Conservation (phyloP, 2,797 vertebrate species). For the Nyctibius grandis region DNA sequence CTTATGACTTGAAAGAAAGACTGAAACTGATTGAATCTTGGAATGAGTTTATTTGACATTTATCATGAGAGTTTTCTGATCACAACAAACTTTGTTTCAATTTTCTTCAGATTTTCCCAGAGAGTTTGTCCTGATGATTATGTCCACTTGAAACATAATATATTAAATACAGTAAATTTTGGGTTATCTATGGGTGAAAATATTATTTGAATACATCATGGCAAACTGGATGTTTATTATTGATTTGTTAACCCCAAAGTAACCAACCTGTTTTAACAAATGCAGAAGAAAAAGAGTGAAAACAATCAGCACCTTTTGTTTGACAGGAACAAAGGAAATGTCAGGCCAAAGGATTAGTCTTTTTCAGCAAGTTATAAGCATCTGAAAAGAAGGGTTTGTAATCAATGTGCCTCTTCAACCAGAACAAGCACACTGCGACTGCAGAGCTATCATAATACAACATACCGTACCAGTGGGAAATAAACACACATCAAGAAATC, state of each 20-base stretch:
- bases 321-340: slow-evolving; percentile 13
- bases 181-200: neutral
- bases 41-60: neutral
- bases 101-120: neutral
- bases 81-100: neutral
- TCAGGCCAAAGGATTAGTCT: slow-evolving; percentile 22
- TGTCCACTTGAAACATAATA: neutral
- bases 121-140: neutral
- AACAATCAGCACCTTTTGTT: neutral
- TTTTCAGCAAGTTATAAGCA: slow-evolving; percentile 43
- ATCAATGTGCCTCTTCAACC: slow-evolving; percentile 56
- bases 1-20: neutral
- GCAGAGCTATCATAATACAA: slow-evolving; percentile 41
- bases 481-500: slow-evolving; percentile 60
- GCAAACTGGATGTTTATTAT: neutral
- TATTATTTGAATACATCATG: neutral
- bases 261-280: neutral
- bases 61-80: neutral
- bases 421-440: slow-evolving; percentile 34
- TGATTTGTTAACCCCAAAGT: neutral
- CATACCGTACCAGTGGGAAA: slow-evolving; percentile 47
- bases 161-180: neutral
- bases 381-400: slow-evolving; percentile 33
- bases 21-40: neutral
- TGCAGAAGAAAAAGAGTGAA: neutral